Base-by-base conservation (phyloP, 2,113 vertebrate species). In the Poecile atricapillus region DNA sequence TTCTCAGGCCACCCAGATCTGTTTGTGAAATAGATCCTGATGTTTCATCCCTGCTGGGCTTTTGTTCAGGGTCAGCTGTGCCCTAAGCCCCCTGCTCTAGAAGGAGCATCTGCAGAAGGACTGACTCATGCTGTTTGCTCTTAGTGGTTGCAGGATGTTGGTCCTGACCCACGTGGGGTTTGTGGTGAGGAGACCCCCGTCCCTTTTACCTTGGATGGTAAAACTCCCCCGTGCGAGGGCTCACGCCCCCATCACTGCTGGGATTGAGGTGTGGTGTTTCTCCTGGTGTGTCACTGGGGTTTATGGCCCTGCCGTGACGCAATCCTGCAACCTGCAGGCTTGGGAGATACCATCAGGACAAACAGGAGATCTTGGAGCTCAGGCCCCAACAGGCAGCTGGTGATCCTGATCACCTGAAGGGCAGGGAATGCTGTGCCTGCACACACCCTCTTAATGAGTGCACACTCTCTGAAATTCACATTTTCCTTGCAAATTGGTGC, bases 361-460 rank as follows among this genome's bases (percentile, higher is more conserved):
- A 81, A 87, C 10, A 43, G 2, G 31, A 91, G 84, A 78, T 53
- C 78, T 58, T 20, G 56, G 75, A 91, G 74, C 78, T 95, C 97
- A 95, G 95, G 97, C 80, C 90, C 53, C 69, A 33, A 75, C 93
- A 96, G 86, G 95, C 93, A 94, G 28, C 87, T n/a, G 70, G 44
- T 52, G 78, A 58, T 89, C 69, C 80, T 9, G 15, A 62, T 87
- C 79, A 23, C 83, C 91, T 77, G 68, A 63, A 78, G 90, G 49
- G 87, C 78, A 39, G 76, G 83, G 92, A 91, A 62, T 81, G 93
- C 91, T 90, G 84, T 69, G 82, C 84, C 78, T 88, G 87, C 75
- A 78, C 37, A 87, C 94, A 65, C 94, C 89, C 89, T 94, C 31
- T 67, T 52, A 75, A 90, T 4, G 25, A 90, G 33, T 17, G 44